Evolutionary conservation across 2,113 vertebrate genomes (phyloP), one percentile per base, ranked within the genome.

Genomic region (Hyla sarda): DNA sequence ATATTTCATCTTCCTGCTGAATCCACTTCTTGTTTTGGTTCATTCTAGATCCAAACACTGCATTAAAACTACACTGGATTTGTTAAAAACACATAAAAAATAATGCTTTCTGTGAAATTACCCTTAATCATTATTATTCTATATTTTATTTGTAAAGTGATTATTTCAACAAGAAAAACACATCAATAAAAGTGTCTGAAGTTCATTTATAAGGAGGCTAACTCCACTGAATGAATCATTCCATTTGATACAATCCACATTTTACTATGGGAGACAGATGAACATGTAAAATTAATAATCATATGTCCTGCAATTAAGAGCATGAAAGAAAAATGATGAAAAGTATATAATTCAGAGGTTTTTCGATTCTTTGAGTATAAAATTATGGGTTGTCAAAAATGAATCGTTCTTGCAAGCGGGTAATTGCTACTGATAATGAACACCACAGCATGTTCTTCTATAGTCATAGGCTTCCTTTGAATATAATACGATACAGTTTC

Each of bases 381-480:
- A 80, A 86, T 86, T 86, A 86, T 47, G 67, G 84, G 84, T 76
- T 86, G 84, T 86, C 84, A 86, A 86, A 71, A 86, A 72, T 86
- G 84, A 80, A 86, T 72, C 71, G 50, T 73, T 81, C 77, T 80
- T 72, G 17, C 84, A 80, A 85, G 83, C 62, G 71, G 62, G 77
- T 86, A 81, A 81, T 86, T 86, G 65, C 50, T 80, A 86, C 72
- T 85, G 84, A 72, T 86, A 80, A 86, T 81, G 65, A 86, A 67
- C 84, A 60, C 84, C 62, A 30, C 48, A 79, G 47, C 25, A 19
- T 54, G 21, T 85, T 78, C 47, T 69, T 41, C 54, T 79, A n/a
- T 71, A 37, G 32, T 74, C 21, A 23, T 2, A 25, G 30, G 13
- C 47, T 71, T 69, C 19, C 58, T 85, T 85, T 34, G 41, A 85